Evolutionary conservation across 2,113 vertebrate genomes (phyloP), one percentile per base, ranked within the genome.

Genomic region (Pterophyllum scalare): DNA sequence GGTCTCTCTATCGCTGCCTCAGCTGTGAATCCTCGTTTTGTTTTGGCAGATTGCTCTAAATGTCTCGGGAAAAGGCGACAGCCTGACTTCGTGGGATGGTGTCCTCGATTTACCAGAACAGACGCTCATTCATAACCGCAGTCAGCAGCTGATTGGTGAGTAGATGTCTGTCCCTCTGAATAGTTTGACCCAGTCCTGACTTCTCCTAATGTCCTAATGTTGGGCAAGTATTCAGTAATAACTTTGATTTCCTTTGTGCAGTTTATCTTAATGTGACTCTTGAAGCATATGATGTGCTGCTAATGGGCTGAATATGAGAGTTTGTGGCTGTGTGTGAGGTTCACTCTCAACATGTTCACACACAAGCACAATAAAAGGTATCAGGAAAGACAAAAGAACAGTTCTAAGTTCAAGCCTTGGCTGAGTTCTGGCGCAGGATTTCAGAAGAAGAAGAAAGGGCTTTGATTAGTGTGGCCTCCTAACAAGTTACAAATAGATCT

Each of bases 61-160:
- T 87, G 97, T 99, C 89, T 97, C 97, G n/a, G 98, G 98, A 65
- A 99, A 99, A 95, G 98, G 98, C 7, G 98, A 98, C 94, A 98
- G 97, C 88, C 95, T 99, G 65, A 96, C 98, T 84, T 97, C 98
- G 2, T 99, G 98, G 98, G 98, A 99, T 83, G 97, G 97, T 22
- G 94, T 95, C 88, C 95, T 99, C 67, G 98, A 99, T 93, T 93
- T 99, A 17, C 96, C 97, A 52, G 98, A 99, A 93, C 98, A 99
- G 93, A 96, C 89, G 3, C 81, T 96, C 74, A 97, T 99, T 95
- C 97, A 97, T 92, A 94, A 95, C 91, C 96, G 98, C 89, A 97
- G 97, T 91, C 95, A 97, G 87, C 96, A 97, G 79, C 95, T 99
- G 72, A 96, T 97, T 43, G 97, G 98, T 99, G 92, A 97, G 97